Evolutionary conservation across 2,113 vertebrate genomes (phyloP), one percentile per base, ranked within the genome.

Genomic region (Brachypodius melanocephalos): DNA sequence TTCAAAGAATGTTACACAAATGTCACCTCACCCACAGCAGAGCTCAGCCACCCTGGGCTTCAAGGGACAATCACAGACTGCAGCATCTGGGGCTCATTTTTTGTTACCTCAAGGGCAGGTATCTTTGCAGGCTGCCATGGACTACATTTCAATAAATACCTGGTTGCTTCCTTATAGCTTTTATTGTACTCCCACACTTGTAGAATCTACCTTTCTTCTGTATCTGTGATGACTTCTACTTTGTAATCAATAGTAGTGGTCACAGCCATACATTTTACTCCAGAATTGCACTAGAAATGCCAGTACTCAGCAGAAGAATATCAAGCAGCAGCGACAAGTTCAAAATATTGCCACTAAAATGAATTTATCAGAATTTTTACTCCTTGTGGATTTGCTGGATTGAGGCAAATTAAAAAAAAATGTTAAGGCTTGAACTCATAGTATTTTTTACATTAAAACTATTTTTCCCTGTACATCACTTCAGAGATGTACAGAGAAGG

Each of bases 1-100:
- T 17, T 28, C 31, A 61, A 57, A 71, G 40, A 29, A 32, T 4
- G 22, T 68, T 17, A 29, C 49, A 19, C 0, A 0, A 63, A n/a
- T 32, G 59, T 51, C 68, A 69, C 59, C 75, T 69, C 65, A 67
- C 6, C 68, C 72, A 73, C 28, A 31, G 54, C 59, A 38, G n/a
- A 72, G 62, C 48, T 68, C 63, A 82, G 36, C 32, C 57, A 48
- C 8, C 63, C 29, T n/a, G 26, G 49, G 34, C 67, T n/a, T 46
- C 51, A 38, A 7, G 11, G 71, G 42, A 57, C 17, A 26, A 3
- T 31, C 46, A 34, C 32, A 82, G 45, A 18, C 42, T 80, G 63
- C 59, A 88, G 31, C 14, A 24, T 5, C 36, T 65, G 49, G 24
- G 46, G 18, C 79, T 34, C 31, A 29, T 1, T 42, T 54, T 29